phyloP scores from a whole-genome alignment of 2,888 invertebrate genomes.

The Nemotelus pantherinus region DNA sequence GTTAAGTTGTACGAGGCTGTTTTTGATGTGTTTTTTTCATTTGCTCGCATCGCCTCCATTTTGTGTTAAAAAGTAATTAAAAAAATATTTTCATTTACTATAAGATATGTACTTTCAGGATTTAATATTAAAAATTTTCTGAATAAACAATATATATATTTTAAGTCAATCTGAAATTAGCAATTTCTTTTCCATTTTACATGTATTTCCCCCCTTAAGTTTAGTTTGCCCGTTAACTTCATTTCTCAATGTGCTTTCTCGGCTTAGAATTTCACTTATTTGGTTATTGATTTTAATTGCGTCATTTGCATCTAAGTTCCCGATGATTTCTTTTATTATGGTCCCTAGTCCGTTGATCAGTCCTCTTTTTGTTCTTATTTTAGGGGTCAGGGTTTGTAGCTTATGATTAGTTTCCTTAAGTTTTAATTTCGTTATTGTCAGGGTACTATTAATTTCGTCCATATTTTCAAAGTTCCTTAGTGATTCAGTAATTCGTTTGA shows the following conservation, averaged over 20 bases:
- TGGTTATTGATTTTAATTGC: constrained; percentile 18
- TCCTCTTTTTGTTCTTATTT: constrained; percentile 17
- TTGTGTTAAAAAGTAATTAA: no score
- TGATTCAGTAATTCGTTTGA: background rate
- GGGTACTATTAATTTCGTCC: background rate
- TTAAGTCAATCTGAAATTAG: no score
- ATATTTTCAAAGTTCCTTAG: background rate
- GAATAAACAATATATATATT: no score
- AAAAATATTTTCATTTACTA: no score
- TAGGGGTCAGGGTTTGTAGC: constrained; percentile 6
- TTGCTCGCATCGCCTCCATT: no score
- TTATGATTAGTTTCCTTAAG: background rate
- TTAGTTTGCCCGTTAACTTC: constrained; percentile 6
- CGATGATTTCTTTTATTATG: constrained; percentile 17
- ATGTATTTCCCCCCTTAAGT: no score
- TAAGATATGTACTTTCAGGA: no score
- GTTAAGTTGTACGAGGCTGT: no score
- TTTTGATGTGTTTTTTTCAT: no score
- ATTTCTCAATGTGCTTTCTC: constrained; percentile 8
- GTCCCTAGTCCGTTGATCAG: constrained; percentile 38
- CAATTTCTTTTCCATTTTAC: no score
- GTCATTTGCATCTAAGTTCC: constrained; percentile 33
- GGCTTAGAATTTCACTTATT: background rate
- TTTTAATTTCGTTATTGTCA: constrained; percentile 26
- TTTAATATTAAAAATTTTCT: no score